Base-by-base conservation (phyloP, 2,113 vertebrate species). In the Columbina picui region DNA sequence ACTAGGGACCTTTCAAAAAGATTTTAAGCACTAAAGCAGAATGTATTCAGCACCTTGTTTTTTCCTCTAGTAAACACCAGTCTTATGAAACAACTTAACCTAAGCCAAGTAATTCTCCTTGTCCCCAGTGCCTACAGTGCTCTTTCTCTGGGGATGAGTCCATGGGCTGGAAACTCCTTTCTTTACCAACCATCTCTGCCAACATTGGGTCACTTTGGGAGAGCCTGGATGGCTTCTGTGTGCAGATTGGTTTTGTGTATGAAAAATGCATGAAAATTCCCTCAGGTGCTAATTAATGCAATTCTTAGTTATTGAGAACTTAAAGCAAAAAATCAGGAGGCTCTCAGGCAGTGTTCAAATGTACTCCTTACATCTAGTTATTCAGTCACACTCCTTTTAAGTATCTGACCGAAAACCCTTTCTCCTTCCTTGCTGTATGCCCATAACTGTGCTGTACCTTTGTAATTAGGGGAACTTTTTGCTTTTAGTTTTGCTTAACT, bases 241-340 rank as follows among this genome's bases (percentile, higher is more conserved):
- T 69, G 19, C 49, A 59, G 59, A 38, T 63, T 47, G 25, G 5
- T 80, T 88, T 80, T 4, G 3, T 61, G 22, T 45, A 49, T 61
- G 75, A 93, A 68, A 94, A 80, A 88, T 67, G 23, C 30, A 63
- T 94, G 22, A 81, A 34, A 90, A 67, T 86, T 92, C 56, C 91
- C 68, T 81, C 64, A 43, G 68, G 79, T 83, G 56, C 63, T 96
- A 77, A 84, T 91, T 95, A 94, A 86, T 70, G 64, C 9, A 18
- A 12, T 90, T 74, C 45, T 70, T 41, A 75, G 34, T 81, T 83
- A 56, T 81, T 89, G 89, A 92, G 64, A 90, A 89, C 69, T 56
- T 92, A 20, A 95, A 86, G 75, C 26, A n/a, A 81, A 82, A 61
- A 90, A 41, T 43, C 50, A 41, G 20, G 12, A 61, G 71, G 23